Percentiles rank a stretch among this genome's conserved stretches.
Evolutionary conservation across 1,140 invertebrate genomes (phyloP).

Genomic region (Archivesica marissinica): DNA sequence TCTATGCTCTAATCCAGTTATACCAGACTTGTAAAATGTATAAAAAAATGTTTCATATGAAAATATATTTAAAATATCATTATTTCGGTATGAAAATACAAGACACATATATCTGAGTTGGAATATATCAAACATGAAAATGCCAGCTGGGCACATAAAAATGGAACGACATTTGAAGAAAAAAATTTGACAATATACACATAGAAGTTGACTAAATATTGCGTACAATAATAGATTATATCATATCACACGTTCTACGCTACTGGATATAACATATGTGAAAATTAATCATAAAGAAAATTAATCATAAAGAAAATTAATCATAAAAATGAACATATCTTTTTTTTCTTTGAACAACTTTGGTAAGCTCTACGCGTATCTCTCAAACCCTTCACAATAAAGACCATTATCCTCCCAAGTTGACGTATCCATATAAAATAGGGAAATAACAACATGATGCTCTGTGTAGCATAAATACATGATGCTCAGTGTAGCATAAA

Average conservation of each 20-base stretch:
- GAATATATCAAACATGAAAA: slow-evolving; percentile 32
- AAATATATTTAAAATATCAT: slow-evolving; percentile 23
- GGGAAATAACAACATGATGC: not conserved
- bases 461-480: not conserved
- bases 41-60: slow-evolving; percentile 16
- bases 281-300: too few species aligned
- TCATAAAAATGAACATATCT: slow-evolving; percentile 43
- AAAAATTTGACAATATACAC: slow-evolving; percentile 35
- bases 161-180: slow-evolving; percentile 30
- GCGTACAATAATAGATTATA: slow-evolving; percentile 63
- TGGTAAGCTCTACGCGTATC: slow-evolving; percentile 25
- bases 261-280: slow-evolving; percentile 47
- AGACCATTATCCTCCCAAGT: not conserved
- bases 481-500: not conserved
- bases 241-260: slow-evolving; percentile 48
- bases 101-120: slow-evolving; percentile 19
- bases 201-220: slow-evolving; percentile 57
- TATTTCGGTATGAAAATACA: slow-evolving; percentile 1
- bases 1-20: not conserved
- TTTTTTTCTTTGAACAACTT: slow-evolving; percentile 41
- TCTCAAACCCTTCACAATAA: not conserved
- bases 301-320: too few species aligned
- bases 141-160: not conserved
- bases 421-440: not conserved
- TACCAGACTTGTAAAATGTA: slow-evolving; percentile 1